Evolutionary conservation across 64 coral and sea anemone species (phyloP).

Genomic region (Actinia tenebrosa): DNA sequence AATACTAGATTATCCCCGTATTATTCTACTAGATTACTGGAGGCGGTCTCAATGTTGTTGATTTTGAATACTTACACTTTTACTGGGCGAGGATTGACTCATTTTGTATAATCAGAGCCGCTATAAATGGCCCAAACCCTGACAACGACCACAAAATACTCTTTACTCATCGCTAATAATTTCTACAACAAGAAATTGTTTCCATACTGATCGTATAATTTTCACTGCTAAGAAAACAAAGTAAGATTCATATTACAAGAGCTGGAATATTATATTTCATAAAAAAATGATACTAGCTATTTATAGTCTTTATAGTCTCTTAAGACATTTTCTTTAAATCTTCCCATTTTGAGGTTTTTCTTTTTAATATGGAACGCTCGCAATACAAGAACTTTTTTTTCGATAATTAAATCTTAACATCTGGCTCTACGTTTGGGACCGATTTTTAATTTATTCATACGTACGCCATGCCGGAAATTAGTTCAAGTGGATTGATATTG

Average conservation of each 20-base stretch:
- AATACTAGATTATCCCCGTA: background rate
- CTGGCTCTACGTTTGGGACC: background rate
- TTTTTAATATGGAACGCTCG: background rate
- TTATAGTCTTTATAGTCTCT: no score
- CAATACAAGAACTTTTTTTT: background rate
- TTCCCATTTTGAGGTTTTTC: no score
- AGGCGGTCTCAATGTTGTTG: background rate
- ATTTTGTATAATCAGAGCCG: background rate
- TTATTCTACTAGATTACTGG: background rate
- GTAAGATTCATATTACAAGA: background rate
- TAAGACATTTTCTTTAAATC: no score
- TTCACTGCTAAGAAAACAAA: background rate
- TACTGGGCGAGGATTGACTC: background rate
- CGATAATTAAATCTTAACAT: background rate
- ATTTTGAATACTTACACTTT: background rate
- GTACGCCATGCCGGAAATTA: background rate
- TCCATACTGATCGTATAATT: background rate
- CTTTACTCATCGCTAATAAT: background rate
- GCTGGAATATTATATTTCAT: background rate
- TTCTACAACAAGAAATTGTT: background rate
- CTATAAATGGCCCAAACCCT: background rate
- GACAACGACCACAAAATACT: background rate
- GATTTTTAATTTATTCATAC: background rate
- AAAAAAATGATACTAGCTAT: background rate
- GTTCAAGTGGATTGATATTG: background rate